Percentiles rank a stretch among this genome's conserved stretches.
Conservation (phyloP, 1,140 invertebrate species). For the Pygmarrhopalites habei region DNA sequence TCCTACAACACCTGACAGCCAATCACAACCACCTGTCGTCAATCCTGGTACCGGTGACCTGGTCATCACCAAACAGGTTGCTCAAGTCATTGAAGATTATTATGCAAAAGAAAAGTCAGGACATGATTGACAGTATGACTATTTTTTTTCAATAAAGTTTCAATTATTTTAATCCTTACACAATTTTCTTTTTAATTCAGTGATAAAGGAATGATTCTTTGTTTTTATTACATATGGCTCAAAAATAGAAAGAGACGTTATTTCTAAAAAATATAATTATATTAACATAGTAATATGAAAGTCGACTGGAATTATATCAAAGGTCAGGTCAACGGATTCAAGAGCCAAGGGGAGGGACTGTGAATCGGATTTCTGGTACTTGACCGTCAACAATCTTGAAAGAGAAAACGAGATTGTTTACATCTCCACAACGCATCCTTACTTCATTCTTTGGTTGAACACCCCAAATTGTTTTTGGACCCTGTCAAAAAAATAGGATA, state of each 20-base stretch:
- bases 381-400: neutral
- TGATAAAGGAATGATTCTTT: neutral
- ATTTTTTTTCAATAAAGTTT: too few species aligned
- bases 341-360: neutral
- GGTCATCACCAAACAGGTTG: too few species aligned
- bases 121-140: too few species aligned
- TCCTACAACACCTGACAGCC: too few species aligned
- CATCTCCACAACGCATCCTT: neutral
- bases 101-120: too few species aligned
- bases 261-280: neutral
- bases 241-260: neutral
- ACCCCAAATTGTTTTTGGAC: conserved; percentile 5
- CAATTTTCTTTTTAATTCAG: too few species aligned
- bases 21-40: too few species aligned
- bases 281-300: neutral
- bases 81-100: too few species aligned
- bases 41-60: too few species aligned
- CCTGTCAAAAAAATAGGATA: neutral
- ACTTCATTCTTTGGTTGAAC: neutral
- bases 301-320: neutral
- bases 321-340: too few species aligned
- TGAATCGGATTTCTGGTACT: neutral
- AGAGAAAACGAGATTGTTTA: neutral
- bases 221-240: neutral
- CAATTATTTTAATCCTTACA: too few species aligned